Evolutionary conservation across 2,888 invertebrate species (phyloP), one percentile per base, ranked within the genome.

Genomic region (Oligia latruncula): DNA sequence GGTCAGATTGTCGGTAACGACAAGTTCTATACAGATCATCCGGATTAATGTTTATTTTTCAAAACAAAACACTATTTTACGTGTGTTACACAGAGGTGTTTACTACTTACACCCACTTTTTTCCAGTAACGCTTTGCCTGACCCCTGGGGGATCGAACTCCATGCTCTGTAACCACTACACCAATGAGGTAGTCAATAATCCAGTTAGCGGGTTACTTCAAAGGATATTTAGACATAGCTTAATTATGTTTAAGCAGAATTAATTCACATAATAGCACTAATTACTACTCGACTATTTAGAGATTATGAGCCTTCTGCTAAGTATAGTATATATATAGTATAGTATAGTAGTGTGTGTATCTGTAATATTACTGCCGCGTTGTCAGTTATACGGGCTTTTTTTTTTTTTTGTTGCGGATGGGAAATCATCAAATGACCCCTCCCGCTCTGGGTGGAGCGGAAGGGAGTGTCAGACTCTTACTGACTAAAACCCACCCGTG

Each of bases 241-340:
- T 49, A 58, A 35, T 23, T 65, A 29, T 35, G 43, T 11, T 35
- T 3, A 71, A 55, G 8, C 5, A 70, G 64, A 46, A 71, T 58
- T 58, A 64, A 58, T 64, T 71, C 17, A 55, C 15, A 40, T 66
- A 66, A 20, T 62, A 78, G 20, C 20, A 11, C 46, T 79, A 64
- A 79, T 79, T 65, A 35, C 5, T 79, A 79, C 23, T 71, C 20
- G 20, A 58, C 3, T 58, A 49, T 23, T 65, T 17, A 67, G 35
- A 73, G 58, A 80, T 49, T 73, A 80, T 67, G 67, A 66, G 55
- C 60, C 35, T 62, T 40, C 5, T 35, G 4, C 35, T 80, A 67
- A 68, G 60, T 43, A n/a, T 13, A n/a, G n/a, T n/a, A n/a, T n/a
- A n/a, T n/a, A n/a, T n/a, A n/a, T n/a, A n/a, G n/a, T n/a, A n/a